These are phyloP conservation scores for Pecten maximus DNA, from an alignment of 2,888 invertebrate genomes.

Conservation along the genomic window DNA sequence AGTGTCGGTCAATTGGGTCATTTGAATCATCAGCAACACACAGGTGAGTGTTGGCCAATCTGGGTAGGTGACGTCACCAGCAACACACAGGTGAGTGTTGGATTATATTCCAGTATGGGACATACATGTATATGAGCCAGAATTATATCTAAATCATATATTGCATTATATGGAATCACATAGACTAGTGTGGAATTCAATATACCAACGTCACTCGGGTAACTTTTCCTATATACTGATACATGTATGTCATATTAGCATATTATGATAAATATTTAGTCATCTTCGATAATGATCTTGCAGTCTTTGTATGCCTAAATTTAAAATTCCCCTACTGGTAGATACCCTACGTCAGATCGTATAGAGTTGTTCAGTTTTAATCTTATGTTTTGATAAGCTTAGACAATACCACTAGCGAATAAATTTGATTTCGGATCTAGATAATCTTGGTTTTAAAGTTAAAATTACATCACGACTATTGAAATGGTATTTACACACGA, in stretches of 20 bases:
- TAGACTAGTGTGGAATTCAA: too few species aligned
- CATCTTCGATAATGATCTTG: too few species aligned
- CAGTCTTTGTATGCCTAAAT: not conserved
- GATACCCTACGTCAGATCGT: not conserved
- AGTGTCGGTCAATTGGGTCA: too few species aligned
- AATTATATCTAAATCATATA: too few species aligned
- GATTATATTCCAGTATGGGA: too few species aligned
- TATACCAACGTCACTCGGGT: too few species aligned
- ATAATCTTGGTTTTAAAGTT: conserved; percentile 16
- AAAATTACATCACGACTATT: conserved; percentile 8
- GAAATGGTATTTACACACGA: not conserved
- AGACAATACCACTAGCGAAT: not conserved
- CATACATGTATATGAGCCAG: too few species aligned
- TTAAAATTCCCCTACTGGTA: not conserved
- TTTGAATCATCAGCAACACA: not conserved
- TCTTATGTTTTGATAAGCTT: not conserved
- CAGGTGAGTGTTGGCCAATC: not conserved
- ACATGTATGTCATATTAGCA: too few species aligned
- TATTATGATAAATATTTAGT: too few species aligned
- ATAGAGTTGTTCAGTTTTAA: not conserved
- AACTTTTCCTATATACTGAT: too few species aligned
- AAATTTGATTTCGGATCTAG: conserved; percentile 29
- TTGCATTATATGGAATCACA: too few species aligned
- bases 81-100: not conserved
- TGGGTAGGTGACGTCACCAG: not conserved